These are phyloP conservation scores for Magallana gigas DNA, from an alignment of 1,140 invertebrate genomes.

Conservation along the genomic window DNA sequence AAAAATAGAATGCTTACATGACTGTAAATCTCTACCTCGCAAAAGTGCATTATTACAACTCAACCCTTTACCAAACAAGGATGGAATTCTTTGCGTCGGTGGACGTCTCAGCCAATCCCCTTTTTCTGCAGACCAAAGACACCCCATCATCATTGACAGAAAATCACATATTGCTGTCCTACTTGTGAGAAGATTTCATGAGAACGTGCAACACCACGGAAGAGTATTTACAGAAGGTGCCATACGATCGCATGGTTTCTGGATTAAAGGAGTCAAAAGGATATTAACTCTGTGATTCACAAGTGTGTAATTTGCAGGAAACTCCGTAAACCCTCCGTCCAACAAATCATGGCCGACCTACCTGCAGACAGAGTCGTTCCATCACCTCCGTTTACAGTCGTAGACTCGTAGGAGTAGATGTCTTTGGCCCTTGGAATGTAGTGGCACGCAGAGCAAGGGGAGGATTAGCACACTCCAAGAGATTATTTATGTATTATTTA, in stretches of 20 bases:
- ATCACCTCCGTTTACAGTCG: constrained; percentile 53
- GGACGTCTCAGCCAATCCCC: background rate
- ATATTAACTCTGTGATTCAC: constrained; percentile 46
- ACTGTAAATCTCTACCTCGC: background rate
- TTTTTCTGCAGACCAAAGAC: background rate
- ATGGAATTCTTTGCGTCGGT: background rate
- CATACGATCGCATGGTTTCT: constrained; percentile 57
- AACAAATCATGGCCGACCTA: constrained; percentile 41
- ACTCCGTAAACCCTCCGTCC: background rate
- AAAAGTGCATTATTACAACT: background rate
- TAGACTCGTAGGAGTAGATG: constrained; percentile 59
- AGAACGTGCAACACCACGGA: constrained; percentile 60
- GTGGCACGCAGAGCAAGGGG: constrained; percentile 50
- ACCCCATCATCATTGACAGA: background rate
- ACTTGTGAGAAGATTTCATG: constrained; percentile 24
- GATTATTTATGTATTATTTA: constrained; percentile 65
- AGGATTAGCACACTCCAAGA: constrained; percentile 46
- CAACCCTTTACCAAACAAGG: background rate
- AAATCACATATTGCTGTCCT: no score
- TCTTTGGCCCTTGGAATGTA: constrained; percentile 55
- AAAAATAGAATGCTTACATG: background rate
- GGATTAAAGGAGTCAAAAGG: constrained; percentile 54
- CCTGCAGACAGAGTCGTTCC: constrained; percentile 50
- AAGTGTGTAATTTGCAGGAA: constrained; percentile 40
- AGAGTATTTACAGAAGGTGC: constrained; percentile 39